These are phyloP conservation scores for Standfussiana lucernea DNA, from an alignment of 2,888 invertebrate species.

Conservation along the genomic window DNA sequence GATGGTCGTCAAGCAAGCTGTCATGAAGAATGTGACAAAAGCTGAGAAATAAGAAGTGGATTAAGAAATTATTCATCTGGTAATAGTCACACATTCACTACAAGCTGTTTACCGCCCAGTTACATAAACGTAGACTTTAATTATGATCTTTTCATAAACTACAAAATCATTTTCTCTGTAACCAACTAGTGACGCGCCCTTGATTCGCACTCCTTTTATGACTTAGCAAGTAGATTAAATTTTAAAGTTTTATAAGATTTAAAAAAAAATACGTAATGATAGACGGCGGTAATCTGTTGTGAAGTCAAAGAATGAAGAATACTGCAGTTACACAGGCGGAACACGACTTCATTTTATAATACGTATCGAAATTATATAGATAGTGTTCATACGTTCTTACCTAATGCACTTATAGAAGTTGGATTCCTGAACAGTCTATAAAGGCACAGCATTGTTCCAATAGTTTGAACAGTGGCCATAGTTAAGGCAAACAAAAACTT, in stretches of 20 bases:
- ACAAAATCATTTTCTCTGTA: background rate
- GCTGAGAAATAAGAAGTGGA: constrained; percentile 66
- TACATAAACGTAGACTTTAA: no score
- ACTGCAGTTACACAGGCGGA: background rate
- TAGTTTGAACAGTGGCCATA: constrained; percentile 66
- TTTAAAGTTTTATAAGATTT: background rate
- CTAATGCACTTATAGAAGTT: constrained; percentile 60
- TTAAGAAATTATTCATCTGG: background rate
- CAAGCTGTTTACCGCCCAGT: background rate
- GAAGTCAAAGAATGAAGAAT: background rate
- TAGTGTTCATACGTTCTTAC: constrained; percentile 62
- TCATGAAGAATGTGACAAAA: constrained; percentile 68
- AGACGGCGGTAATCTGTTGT: background rate
- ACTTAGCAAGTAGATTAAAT: background rate
- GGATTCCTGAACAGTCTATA: constrained; percentile 57
- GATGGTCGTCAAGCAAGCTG: constrained; percentile 69
- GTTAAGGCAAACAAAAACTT: constrained; percentile 68
- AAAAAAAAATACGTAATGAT: no score
- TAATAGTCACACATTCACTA: background rate
- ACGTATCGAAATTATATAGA: background rate
- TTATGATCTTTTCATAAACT: no score
- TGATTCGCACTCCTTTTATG: background rate
- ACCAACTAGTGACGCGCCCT: background rate
- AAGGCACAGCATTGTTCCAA: constrained; percentile 61
- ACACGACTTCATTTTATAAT: no score